Conservation (phyloP, 2,888 invertebrate genomes). For the Acrobasis repandana region DNA sequence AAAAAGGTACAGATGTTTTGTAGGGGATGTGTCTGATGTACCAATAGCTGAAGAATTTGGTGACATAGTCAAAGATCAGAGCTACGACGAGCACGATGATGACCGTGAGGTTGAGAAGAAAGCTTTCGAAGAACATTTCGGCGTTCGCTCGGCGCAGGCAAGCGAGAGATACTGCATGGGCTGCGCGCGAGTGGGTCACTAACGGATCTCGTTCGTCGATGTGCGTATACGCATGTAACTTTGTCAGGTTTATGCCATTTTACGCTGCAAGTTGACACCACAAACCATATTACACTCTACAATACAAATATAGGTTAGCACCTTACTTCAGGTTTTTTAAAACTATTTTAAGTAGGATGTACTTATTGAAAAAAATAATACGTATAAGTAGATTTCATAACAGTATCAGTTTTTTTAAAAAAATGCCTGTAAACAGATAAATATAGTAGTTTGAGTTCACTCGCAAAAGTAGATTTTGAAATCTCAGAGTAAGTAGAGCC, state of each 20-base stretch:
- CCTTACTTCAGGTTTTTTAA: too few relatives aligned
- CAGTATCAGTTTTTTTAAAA: too few relatives aligned
- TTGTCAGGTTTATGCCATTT: constrained; percentile 19
- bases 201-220: constrained; percentile 56
- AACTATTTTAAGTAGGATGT: too few relatives aligned
- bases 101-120: constrained; percentile 62
- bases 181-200: constrained; percentile 63
- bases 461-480: too few relatives aligned
- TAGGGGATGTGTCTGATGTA: constrained; percentile 71
- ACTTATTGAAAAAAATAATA: too few relatives aligned
- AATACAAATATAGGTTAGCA: too few relatives aligned
- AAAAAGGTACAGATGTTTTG: constrained; percentile 62
- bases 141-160: constrained; percentile 60
- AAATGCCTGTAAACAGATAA: too few relatives aligned
- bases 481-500: too few relatives aligned
- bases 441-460: too few relatives aligned
- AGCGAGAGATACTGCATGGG: constrained; percentile 56
- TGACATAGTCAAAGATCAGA: constrained; percentile 69
- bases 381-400: too few relatives aligned
- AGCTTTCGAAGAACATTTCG: constrained; percentile 78
- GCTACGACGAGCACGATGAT: constrained; percentile 58
- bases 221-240: constrained; percentile 28
- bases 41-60: constrained; percentile 78
- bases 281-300: neutral
- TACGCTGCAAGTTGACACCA: neutral